Conservation (phyloP, 2,888 invertebrate genomes). For the Lasioglossum villosulum region DNA sequence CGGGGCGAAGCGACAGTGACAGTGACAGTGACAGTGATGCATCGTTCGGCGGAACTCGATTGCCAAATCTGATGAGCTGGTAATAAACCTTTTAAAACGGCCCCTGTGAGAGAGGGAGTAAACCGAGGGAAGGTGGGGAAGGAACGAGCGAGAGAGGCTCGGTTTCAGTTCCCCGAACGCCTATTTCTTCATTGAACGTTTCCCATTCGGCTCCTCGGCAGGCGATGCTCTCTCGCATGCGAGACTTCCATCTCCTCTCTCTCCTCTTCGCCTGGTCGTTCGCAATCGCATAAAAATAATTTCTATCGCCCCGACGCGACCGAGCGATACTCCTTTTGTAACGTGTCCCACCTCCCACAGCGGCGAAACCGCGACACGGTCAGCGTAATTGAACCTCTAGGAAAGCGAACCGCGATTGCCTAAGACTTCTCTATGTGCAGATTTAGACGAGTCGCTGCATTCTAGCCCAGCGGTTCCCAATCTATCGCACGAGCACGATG, state of each 20-base stretch:
- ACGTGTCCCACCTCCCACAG: constrained; percentile 31
- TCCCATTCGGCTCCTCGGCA: constrained; percentile 34
- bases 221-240: constrained; percentile 19
- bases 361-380: constrained; percentile 58
- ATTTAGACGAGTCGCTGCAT: constrained; percentile 74
- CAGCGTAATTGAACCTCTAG: constrained; percentile 81
- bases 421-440: constrained; percentile 77
- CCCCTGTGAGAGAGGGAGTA: not conserved
- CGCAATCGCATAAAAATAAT: constrained; percentile 53
- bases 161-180: constrained; percentile 56
- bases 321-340: constrained; percentile 50
- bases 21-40: constrained; percentile 73
- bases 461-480: constrained; percentile 71
- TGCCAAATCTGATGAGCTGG: constrained; percentile 62
- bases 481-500: too few species aligned
- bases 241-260: not conserved
- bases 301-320: constrained; percentile 35
- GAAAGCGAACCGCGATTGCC: constrained; percentile 75
- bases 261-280: constrained; percentile 4
- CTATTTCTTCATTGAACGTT: constrained; percentile 61
- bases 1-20: constrained; percentile 62
- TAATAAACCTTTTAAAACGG: constrained; percentile 62
- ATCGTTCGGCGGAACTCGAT: constrained; percentile 62
- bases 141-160: constrained; percentile 21
- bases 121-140: not conserved